Percentiles rank a stretch among this genome's conserved stretches.
These are phyloP conservation scores for Enoplolaimus lenunculus DNA, from an alignment of 2,888 invertebrate genomes.

Conservation along the genomic window DNA sequence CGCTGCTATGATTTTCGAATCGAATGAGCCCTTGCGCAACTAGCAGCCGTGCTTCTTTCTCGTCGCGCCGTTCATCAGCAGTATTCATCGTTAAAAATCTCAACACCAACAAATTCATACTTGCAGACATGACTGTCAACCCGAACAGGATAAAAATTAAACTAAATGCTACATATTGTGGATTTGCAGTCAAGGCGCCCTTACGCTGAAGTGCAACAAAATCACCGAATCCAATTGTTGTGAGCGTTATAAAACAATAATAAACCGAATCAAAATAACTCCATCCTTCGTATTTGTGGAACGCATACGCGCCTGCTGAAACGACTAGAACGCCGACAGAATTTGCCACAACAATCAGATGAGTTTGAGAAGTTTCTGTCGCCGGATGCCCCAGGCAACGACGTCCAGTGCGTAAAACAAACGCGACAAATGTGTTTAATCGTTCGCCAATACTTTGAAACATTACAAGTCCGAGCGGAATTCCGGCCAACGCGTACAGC, in stretches of 20 bases:
- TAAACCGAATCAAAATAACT: constrained; percentile 66
- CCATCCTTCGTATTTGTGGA: constrained; percentile 88
- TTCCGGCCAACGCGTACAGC: constrained; percentile 61
- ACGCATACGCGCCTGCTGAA: constrained; percentile 82
- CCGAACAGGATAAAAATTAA: constrained; percentile 97
- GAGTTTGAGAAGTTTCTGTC: constrained; percentile 69
- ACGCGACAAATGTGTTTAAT: constrained; percentile 89
- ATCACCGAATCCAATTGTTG: constrained; percentile 96
- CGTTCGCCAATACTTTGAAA: constrained; percentile 98
- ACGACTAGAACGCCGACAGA: too few relatives aligned
- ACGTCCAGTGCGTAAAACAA: constrained; percentile 73
- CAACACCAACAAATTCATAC: constrained; percentile 84
- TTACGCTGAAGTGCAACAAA: constrained; percentile 95
- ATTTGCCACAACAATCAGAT: constrained; percentile 86
- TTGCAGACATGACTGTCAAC: constrained; percentile 91
- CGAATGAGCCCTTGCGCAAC: constrained; percentile 75
- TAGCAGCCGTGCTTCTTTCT: constrained; percentile 66
- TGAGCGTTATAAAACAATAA: constrained; percentile 89
- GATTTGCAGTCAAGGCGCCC: constrained; percentile 78
- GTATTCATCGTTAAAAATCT: constrained; percentile 98
- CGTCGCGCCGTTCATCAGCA: constrained; percentile 87
- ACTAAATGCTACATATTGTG: constrained; percentile 83
- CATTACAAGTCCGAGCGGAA: constrained; percentile 84
- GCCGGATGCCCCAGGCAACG: not conserved
- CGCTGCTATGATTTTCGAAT: constrained; percentile 50